Percentiles rank a stretch among this genome's conserved stretches.
These are phyloP conservation scores for Criorhina ranunculi DNA, from an alignment of 2,888 invertebrate species.

Conservation along the genomic window DNA sequence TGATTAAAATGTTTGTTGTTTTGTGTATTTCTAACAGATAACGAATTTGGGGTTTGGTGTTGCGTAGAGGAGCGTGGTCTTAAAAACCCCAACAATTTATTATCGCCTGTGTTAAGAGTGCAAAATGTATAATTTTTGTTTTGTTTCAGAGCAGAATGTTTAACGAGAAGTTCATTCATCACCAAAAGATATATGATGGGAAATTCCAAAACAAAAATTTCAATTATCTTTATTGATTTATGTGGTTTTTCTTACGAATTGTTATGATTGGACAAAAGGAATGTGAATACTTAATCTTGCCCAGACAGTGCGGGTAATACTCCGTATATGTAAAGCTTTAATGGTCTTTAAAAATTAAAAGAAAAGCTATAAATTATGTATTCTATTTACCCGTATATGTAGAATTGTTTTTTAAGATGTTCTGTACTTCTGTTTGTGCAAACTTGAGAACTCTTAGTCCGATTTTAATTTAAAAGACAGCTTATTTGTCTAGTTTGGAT, in stretches of 20 bases:
- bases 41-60: background rate
- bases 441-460: too few relatives aligned
- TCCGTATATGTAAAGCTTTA: background rate
- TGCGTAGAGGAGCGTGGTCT: background rate
- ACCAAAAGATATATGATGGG: background rate
- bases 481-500: too few relatives aligned
- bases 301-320: background rate
- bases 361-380: background rate
- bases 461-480: too few relatives aligned
- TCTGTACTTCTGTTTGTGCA: too few relatives aligned
- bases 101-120: constrained; percentile 20
- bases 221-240: background rate
- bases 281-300: background rate
- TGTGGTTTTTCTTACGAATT: background rate
- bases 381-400: too few relatives aligned
- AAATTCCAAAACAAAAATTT: constrained; percentile 1
- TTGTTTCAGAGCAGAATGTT: background rate
- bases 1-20: too few relatives aligned
- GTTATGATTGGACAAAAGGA: constrained; percentile 1
- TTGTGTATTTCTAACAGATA: constrained; percentile 9
- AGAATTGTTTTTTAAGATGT: too few relatives aligned
- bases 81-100: constrained; percentile 1
- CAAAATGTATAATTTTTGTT: background rate
- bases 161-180: background rate
- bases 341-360: background rate